Evolutionary conservation across 1,140 invertebrate species (phyloP), one percentile per base, ranked within the genome.

Genomic region (Geopemphigus sp.): DNA sequence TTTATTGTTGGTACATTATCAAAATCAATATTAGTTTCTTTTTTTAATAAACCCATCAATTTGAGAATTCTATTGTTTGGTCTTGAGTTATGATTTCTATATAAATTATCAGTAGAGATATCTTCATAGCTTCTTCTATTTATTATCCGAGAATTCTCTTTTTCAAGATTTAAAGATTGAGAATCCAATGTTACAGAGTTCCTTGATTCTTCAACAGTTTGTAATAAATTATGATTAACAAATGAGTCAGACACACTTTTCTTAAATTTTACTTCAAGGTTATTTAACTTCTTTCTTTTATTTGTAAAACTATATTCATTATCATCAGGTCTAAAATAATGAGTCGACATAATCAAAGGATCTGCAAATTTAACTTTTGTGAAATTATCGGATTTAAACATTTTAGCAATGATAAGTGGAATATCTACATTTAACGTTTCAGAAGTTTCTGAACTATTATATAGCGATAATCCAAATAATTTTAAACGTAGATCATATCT

Each of bases 291-390:
- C 22, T 14, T 72, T 53, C 53, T 76, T 24, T 45, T 59, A 47
- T 29, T 39, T 10, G 1, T 8, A 8, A 1, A 14, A 45, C 17
- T 0, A 39, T 22, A 47, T 32, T 59, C 15, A 56, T 32, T 2
- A n/a, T 22, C 6, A 1, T 19, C 12, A 76, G 5, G 8, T 61
- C 24, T 22, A 76, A n/a, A 76, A 22, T 32, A 24, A 59, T 29
- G 19, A 61, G 6, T 59, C 59, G 56, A n/a, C 39, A 56, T 76
- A 8, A 76, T 47, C 2, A 57, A 56, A 17, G 73, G 73, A 19
- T 61, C 32, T 5, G 73, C 22, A 76, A 76, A 76, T 0, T 6
- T 45, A 22, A 59, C 14, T 76, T 76, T 76, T 59, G 19, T 11
- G 15, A 24, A 32, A 61, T 17, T 15, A 45, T 26, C 15, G 50